Base-by-base conservation (phyloP, 2,113 vertebrate species). In the Melanocharis versteri region DNA sequence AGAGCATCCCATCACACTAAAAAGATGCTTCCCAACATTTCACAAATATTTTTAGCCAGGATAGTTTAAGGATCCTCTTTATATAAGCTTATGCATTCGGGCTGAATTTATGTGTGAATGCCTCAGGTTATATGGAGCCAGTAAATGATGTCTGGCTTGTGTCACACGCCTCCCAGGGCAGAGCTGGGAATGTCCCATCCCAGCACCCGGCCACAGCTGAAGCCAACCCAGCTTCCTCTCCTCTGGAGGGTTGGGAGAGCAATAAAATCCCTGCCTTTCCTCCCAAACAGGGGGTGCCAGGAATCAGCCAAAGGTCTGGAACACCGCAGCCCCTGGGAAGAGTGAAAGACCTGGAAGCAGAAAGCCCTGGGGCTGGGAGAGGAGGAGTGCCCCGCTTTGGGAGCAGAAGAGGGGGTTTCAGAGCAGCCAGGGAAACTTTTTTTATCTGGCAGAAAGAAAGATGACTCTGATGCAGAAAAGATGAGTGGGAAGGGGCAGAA, bases 61-160 rank as follows among this genome's bases (percentile, higher is more conserved):
- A 70, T 12, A 73, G 69, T 91, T 94, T 89, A 79, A 91, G 81
- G 73, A 85, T 87, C 81, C 57, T 91, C 76, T 89, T 91, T 91
- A 79, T 50, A 60, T 68, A 85, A 96, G 77, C 83, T 94, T 35
- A 50, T 68, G 86, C 53, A 83, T 87, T 89, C 14, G 27, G 60
- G 83, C 47, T 91, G 83, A 91, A 82, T 96, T 97, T 94, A 87
- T 72, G 81, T 83, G 95, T 81, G 94, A 83, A 73, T 96, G 95
- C 94, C 93, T 87, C 72, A 94, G 96, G 96, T 95, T 94, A 40
- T 21, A 60, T 51, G 95, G 96, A 97, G 91, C 93, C 96, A 92
- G 91, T 64, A 62, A 86, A 81, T n/a, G 91, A 70, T 37, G 96
- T 68, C 95, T 97, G 96, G 96, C 65, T 73, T 89, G 10, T 95